Evolutionary conservation across 53 echinoderm and acorn worm genomes (phyloP).

Genomic region (Arbacia lixula): DNA sequence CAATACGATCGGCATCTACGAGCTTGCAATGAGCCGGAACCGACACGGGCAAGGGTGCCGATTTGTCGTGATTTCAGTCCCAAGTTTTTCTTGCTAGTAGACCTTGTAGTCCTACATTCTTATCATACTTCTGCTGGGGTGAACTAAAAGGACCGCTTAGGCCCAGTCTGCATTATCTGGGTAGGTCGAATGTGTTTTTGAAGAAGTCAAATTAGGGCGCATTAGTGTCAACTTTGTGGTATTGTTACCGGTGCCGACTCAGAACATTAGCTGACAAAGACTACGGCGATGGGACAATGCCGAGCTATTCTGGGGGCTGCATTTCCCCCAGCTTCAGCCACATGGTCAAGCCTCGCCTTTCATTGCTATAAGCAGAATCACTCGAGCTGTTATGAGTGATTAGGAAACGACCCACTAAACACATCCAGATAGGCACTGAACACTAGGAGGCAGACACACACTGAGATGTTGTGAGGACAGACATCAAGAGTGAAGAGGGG

Average conservation of each 20-base stretch:
- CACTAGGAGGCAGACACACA: background rate
- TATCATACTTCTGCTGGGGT: no score
- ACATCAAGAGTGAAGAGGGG: background rate
- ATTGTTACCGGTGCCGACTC: conserved; percentile 11
- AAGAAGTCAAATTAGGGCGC: conserved; percentile 34
- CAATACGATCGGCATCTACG: background rate
- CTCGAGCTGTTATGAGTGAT: no score
- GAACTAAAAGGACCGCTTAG: no score
- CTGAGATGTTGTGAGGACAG: background rate
- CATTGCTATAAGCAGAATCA: background rate
- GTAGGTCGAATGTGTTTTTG: conserved; percentile 8
- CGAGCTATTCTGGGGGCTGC: background rate
- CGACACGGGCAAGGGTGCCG: background rate
- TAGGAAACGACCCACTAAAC: no score
- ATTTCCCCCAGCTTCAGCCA: no score
- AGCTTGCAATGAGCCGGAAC: background rate
- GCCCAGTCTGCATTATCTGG: no score
- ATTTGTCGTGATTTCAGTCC: conserved; percentile 20
- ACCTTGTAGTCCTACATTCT: conserved; percentile 7
- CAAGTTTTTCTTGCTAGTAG: background rate
- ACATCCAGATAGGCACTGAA: background rate
- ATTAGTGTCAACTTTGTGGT: background rate
- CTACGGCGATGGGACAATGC: background rate
- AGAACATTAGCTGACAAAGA: conserved; percentile 7
- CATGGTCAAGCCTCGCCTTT: background rate